Percentiles rank a stretch among this genome's conserved stretches.
phyloP scores from a whole-genome alignment of 1,140 invertebrate genomes.

The Nebria ingens region DNA sequence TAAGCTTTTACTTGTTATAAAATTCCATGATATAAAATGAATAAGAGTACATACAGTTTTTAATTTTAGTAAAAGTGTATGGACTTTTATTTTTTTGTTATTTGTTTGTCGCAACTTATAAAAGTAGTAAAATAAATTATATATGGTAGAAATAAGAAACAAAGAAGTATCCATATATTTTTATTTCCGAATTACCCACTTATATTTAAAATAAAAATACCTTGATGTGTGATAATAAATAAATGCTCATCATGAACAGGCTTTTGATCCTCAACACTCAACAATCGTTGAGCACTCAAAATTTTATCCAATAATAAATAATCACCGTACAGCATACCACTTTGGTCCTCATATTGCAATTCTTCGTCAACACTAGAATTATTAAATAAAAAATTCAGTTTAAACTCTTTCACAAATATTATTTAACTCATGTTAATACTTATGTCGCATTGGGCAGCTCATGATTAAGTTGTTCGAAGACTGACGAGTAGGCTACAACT shows the following conservation, averaged over 20 bases:
- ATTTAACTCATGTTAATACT: neutral
- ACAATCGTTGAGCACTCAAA: constrained; percentile 71
- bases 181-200: too few species aligned
- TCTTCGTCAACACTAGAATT: neutral
- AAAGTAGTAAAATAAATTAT: neutral
- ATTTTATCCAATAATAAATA: constrained; percentile 87
- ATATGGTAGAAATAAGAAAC: neutral
- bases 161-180: constrained; percentile 9
- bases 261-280: constrained; percentile 58
- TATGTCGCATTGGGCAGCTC: neutral
- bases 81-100: too few species aligned
- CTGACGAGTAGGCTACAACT: too few species aligned
- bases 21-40: too few species aligned
- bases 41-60: too few species aligned
- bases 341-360: constrained; percentile 35
- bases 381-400: neutral
- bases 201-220: constrained; percentile 40
- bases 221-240: constrained; percentile 96
- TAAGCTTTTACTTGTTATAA: too few species aligned
- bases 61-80: too few species aligned
- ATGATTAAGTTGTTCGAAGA: too few species aligned
- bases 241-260: constrained; percentile 94
- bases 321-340: constrained; percentile 72
- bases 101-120: too few species aligned
- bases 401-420: neutral